Evolutionary conservation across 1,140 invertebrate species (phyloP), one percentile per base, ranked within the genome.

Genomic region (Ceratitis capitata): DNA sequence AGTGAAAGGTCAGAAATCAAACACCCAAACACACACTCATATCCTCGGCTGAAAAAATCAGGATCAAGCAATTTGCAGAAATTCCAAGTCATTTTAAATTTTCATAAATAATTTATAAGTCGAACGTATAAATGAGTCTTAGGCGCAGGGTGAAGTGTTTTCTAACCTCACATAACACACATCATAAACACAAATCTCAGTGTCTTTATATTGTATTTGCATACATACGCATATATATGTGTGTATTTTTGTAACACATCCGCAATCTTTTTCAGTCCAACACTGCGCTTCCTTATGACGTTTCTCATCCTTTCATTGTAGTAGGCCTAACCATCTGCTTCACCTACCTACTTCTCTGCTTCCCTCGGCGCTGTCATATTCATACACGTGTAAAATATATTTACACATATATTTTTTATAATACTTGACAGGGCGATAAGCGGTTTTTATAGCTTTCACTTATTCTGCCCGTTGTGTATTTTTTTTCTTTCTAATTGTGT

Each of bases 41-140:
- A n/a, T n/a, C n/a, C 19, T 6, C 51, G 14, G 19, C 4, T 56
- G n/a, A 56, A 56, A n/a, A 56, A 23, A 23, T 56, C 69, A 45
- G 69, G 19, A 78, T 78, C 19, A 7, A n/a, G 69, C 19, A 78
- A 78, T 45, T 78, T 78, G 69, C 39, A 78, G n/a, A 23, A 47
- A 78, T 26, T 23, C n/a, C 19, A 78, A 78, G 39, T n/a, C 61
- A 69, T 32, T 69, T 69, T 16, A n/a, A 45, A 78, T 78, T 78
- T 78, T 45, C 69, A 78, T 78, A 78, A 78, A 78, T 78, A 78
- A 78, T 78, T 78, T 35, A 78, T 78, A 23, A 47, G 39, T 23
- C 5, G 45, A 9, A 3, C 35, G 69, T n/a, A 5, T 7, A 16
- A 53, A 53, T 4, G 51, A 53, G 51, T 14, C 9, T 53, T 6